These are phyloP conservation scores for Carcharodon carcharias DNA, from an alignment of 2,797 vertebrate species.

Conservation along the genomic window DNA sequence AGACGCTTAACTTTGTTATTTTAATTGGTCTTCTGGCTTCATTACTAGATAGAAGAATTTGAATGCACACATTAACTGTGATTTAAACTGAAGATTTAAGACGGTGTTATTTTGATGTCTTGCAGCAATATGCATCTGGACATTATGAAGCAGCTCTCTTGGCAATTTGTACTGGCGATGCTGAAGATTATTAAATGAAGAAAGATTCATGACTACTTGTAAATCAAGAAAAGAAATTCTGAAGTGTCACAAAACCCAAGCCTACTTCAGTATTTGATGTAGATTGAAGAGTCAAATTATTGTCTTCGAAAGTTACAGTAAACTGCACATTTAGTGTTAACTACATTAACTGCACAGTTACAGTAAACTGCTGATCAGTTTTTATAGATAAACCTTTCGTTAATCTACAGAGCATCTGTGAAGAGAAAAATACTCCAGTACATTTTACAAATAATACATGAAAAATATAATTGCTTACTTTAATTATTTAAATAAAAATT, in stretches of 20 bases:
- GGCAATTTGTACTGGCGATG: constrained; percentile 60
- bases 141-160: constrained; percentile 62
- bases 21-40: not conserved
- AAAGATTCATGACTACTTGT: constrained; percentile 3
- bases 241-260: not conserved
- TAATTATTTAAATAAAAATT: not conserved
- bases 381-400: not conserved
- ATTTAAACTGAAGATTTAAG: not conserved
- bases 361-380: not conserved
- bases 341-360: not conserved
- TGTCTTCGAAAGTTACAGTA: not conserved
- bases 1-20: not conserved
- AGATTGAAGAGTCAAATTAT: not conserved
- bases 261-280: no score
- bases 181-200: constrained; percentile 55
- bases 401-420: not conserved
- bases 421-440: not conserved
- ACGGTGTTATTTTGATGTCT: not conserved
- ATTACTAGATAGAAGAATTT: not conserved
- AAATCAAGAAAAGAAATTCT: not conserved
- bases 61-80: not conserved
- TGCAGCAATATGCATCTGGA: constrained; percentile 62
- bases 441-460: not conserved
- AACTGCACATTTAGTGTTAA: not conserved
- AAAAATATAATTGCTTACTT: not conserved